Conservation (phyloP, 2,113 vertebrate genomes). For the Ictalurus furcatus region DNA sequence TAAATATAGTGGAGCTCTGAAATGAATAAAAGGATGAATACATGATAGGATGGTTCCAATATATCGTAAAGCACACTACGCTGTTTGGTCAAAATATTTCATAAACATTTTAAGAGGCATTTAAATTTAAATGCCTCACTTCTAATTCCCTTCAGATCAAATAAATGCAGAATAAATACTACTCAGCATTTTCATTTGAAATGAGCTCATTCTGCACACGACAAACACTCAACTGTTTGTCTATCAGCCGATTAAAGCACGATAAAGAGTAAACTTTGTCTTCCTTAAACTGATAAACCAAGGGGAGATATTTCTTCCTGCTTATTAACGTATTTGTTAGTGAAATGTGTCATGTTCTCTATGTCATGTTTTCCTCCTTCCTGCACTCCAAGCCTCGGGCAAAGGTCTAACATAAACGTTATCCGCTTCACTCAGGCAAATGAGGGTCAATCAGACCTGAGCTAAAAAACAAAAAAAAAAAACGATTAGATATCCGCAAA, state of each 20-base stretch:
- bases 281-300: background rate
- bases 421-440: slow-evolving; percentile 7
- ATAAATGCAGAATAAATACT: background rate
- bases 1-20: background rate
- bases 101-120: background rate
- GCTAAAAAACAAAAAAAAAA: background rate
- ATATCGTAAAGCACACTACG: background rate
- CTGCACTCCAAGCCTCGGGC: slow-evolving; percentile 4
- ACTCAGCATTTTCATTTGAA: background rate
- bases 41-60: background rate
- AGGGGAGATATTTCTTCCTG: background rate
- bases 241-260: background rate
- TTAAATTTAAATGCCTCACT: background rate
- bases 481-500: slow-evolving; percentile 23
- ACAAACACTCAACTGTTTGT: background rate
- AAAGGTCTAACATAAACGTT: background rate
- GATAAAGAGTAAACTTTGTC: background rate
- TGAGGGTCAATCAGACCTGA: background rate
- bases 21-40: background rate
- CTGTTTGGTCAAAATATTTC: background rate
- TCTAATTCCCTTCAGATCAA: background rate
- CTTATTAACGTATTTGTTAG: background rate
- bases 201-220: background rate
- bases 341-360: background rate
- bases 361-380: slow-evolving; percentile 19